These are phyloP conservation scores for Clusia tigrina DNA, from an alignment of 2,888 invertebrate species.

Conservation along the genomic window DNA sequence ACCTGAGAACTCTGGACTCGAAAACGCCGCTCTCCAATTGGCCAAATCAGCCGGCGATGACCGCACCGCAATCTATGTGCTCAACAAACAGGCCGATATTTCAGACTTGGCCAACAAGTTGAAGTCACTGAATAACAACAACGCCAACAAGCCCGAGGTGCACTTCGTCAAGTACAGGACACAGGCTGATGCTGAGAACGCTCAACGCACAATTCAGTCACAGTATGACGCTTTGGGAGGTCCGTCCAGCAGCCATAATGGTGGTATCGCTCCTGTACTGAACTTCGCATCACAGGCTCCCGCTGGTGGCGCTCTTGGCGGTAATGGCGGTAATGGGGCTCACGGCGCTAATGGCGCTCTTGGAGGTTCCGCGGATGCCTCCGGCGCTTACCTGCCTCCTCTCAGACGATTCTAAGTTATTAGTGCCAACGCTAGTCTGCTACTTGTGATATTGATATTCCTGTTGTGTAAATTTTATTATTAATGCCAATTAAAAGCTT, in stretches of 20 bases:
- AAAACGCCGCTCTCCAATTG: conserved; percentile 49
- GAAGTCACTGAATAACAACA: conserved; percentile 36
- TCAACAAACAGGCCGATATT: conserved; percentile 53
- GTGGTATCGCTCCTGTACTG: conserved; percentile 53
- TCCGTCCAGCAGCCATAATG: conserved; percentile 48
- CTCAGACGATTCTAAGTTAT: conserved; percentile 47
- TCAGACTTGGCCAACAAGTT: conserved; percentile 45
- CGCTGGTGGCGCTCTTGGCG: no score
- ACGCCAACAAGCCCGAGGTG: conserved; percentile 52
- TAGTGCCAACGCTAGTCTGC: no score
- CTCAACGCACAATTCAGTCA: conserved; percentile 54
- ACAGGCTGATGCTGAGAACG: conserved; percentile 52
- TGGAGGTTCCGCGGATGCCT: no score
- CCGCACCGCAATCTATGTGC: conserved; percentile 55
- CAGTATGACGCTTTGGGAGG: conserved; percentile 54
- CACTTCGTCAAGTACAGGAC: conserved; percentile 59
- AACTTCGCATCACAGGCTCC: conserved; percentile 37
- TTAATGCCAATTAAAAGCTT: no score
- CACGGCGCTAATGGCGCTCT: no score
- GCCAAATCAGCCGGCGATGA: conserved; percentile 52
- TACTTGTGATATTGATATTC: no score
- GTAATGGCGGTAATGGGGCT: no score
- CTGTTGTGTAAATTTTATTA: no score
- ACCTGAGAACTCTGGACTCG: conserved; percentile 51
- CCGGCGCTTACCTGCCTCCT: conserved; percentile 53